Evolutionary conservation across 2,888 invertebrate species (phyloP).

Genomic region (Pediacus dermestoides): DNA sequence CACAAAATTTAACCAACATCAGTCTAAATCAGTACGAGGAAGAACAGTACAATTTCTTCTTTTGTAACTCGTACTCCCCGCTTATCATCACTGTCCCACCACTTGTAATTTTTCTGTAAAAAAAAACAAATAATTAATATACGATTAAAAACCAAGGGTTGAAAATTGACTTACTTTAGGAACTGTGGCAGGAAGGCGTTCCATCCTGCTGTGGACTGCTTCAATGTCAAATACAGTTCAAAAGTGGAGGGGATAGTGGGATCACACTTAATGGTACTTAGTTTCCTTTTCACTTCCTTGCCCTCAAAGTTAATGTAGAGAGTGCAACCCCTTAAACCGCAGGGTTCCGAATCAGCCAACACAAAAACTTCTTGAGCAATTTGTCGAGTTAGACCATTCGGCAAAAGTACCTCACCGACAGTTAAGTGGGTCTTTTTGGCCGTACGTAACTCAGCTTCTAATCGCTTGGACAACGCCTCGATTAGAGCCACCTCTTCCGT

Average conservation of each 20-base stretch:
- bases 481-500: slow-evolving; percentile 56
- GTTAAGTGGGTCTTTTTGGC: slow-evolving; percentile 76
- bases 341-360: slow-evolving; percentile 84
- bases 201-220: slow-evolving; percentile 82
- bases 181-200: slow-evolving; percentile 81
- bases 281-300: slow-evolving; percentile 60
- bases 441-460: slow-evolving; percentile 74
- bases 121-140: slow-evolving; percentile 6
- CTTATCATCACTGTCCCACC: slow-evolving; percentile 84
- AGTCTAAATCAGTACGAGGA: no score
- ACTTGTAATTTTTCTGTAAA: slow-evolving; percentile 73
- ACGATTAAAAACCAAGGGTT: slow-evolving; percentile 8
- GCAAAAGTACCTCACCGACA: slow-evolving; percentile 79
- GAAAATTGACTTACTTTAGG: slow-evolving; percentile 72
- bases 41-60: slow-evolving; percentile 85
- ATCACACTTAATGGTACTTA: slow-evolving; percentile 80
- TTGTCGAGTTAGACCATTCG: slow-evolving; percentile 72
- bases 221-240: slow-evolving; percentile 80
- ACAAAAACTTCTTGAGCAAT: slow-evolving; percentile 74
- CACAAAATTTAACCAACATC: no score
- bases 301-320: slow-evolving; percentile 78
- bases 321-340: slow-evolving; percentile 80
- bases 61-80: slow-evolving; percentile 79
- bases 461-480: slow-evolving; percentile 67
- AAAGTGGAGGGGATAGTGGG: slow-evolving; percentile 83